Percentiles rank a stretch among this genome's conserved stretches.
These are phyloP conservation scores for Nomia melanderi DNA, from an alignment of 1,140 invertebrate species.

Conservation along the genomic window DNA sequence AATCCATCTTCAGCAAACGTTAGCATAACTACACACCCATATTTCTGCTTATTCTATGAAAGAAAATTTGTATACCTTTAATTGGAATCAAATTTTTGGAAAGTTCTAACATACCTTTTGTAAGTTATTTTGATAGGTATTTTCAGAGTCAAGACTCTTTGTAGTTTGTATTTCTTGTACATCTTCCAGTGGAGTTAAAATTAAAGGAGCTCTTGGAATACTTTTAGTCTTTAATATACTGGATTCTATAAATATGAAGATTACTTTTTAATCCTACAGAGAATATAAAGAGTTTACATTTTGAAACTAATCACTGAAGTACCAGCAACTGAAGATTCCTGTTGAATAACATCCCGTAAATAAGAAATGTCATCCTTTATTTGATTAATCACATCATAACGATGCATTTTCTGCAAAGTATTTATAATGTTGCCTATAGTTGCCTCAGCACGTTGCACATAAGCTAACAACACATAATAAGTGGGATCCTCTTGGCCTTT, in stretches of 20 bases:
- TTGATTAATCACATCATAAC: slow-evolving; percentile 69
- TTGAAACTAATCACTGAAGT: background rate
- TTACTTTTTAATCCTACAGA: slow-evolving; percentile 10
- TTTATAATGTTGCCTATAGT: slow-evolving; percentile 69
- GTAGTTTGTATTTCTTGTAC: background rate
- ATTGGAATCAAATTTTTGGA: background rate
- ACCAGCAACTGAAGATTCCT: slow-evolving; percentile 18
- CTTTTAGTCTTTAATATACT: slow-evolving; percentile 54
- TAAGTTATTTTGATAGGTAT: slow-evolving; percentile 9
- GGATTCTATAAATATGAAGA: slow-evolving; percentile 36
- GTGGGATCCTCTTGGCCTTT: slow-evolving; percentile 73
- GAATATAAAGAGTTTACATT: background rate
- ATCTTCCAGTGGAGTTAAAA: slow-evolving; percentile 59
- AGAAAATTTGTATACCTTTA: background rate
- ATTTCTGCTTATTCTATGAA: slow-evolving; percentile 47
- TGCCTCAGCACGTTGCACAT: slow-evolving; percentile 65
- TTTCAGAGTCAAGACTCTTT: background rate
- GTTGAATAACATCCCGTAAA: slow-evolving; percentile 50
- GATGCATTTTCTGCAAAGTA: slow-evolving; percentile 64
- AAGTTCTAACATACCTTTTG: slow-evolving; percentile 41
- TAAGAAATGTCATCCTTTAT: slow-evolving; percentile 61
- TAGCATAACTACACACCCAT: slow-evolving; percentile 69
- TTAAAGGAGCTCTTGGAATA: slow-evolving; percentile 68
- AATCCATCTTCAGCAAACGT: slow-evolving; percentile 70
- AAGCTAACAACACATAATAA: slow-evolving; percentile 72